A percentile compares a stretch with the other conserved stretches of the same genome.
Evolutionary conservation across 2,888 invertebrate genomes (phyloP).

Genomic region (Trissolcus japonicus): DNA sequence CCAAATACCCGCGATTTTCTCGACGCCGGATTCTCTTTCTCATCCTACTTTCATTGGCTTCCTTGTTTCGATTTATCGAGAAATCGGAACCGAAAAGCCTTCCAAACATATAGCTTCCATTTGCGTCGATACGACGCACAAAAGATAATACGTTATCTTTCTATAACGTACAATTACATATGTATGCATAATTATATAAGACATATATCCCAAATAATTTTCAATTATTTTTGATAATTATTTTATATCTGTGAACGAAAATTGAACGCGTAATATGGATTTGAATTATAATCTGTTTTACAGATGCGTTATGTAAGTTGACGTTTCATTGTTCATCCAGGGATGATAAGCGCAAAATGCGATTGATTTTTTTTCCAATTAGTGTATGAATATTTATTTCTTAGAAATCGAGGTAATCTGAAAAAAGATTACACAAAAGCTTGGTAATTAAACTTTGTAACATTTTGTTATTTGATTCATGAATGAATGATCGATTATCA

Average conservation of each 20-base stretch:
- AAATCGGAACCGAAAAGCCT: conserved; percentile 73
- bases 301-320: no score
- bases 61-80: conserved; percentile 75
- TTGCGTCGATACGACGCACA: conserved; percentile 21
- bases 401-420: neutral
- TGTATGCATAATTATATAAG: no score
- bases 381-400: neutral
- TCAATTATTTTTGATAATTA: neutral
- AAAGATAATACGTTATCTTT: conserved; percentile 31
- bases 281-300: no score
- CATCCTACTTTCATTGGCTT: conserved; percentile 66
- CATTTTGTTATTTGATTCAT: no score
- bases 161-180: no score
- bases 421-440: no score
- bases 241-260: neutral
- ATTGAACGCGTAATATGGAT: neutral
- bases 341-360: no score
- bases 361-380: no score
- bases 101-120: conserved; percentile 48
- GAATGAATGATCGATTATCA: no score
- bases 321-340: no score
- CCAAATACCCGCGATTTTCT: conserved; percentile 61
- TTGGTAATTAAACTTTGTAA: no score
- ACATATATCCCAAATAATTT: no score
- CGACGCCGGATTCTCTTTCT: conserved; percentile 72